Base-by-base conservation (phyloP, 1,140 invertebrate species). In the Danaus melanippus region DNA sequence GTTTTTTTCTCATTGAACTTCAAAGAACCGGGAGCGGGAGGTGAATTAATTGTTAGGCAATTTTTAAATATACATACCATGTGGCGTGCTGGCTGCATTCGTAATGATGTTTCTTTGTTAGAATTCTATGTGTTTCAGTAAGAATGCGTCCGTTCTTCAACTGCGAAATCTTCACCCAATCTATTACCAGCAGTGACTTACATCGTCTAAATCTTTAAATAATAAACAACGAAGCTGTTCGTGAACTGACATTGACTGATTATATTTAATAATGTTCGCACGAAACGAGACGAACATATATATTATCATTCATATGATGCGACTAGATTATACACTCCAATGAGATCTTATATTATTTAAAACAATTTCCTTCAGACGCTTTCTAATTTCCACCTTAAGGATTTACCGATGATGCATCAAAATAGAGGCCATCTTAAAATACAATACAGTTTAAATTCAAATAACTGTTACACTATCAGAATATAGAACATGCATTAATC, bases 331-430 rank as follows among this genome's bases (percentile, higher is more conserved):
- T 46, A 66, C 50, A 63, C 57, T 67, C 76, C 68, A 74, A 67
- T 74, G 64, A 66, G 60, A 75, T 76, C 64, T 73, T 44, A 60
- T 60, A 55, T 55, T 60, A 60, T 74, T 75, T 74, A 75, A 77
- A 80, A 77, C 71, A 82, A 77, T 81, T 74, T 72, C 71, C 67
- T 74, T 62, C 60, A 60, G 66, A 58, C 64, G 66, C 77, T 84
- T 80, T 82, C 77, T 79, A 80, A 73, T 66, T 66, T 64, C 63
- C 59, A 64, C 62, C 64, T 58, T 49, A 51, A 68, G 58, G 58
- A 69, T 70, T 5, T 72, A 66, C 69, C 39, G 50, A 43, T 9
- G 0, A 10, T n/a, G 8, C n/a, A 60, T 46, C 11, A 7, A 69
- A 64, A 64, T 43, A 64, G 8, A 32, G 46, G 47, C 58, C 55